phyloP scores from a whole-genome alignment of 2,888 invertebrate genomes.

The Geophilus truncorum region DNA sequence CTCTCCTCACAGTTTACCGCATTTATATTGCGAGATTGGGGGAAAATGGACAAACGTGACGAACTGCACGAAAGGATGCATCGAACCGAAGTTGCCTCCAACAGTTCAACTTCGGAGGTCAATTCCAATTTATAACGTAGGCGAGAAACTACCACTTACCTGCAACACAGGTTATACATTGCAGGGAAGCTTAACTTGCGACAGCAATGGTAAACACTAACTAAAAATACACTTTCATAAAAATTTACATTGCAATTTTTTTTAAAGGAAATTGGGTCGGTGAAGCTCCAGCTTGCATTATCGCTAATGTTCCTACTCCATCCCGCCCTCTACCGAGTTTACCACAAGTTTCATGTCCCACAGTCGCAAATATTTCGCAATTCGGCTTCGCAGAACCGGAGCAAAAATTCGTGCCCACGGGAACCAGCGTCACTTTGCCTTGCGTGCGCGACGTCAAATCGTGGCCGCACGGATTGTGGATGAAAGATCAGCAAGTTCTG shows the following conservation, averaged over 20 bases:
- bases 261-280: neutral
- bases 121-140: neutral
- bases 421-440: neutral
- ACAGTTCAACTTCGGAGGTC: neutral
- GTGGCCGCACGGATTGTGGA: constrained; percentile 2
- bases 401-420: neutral
- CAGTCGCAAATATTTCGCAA: neutral
- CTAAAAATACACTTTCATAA: too few relatives aligned
- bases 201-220: neutral
- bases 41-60: neutral
- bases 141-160: neutral
- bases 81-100: neutral
- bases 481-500: constrained; percentile 25
- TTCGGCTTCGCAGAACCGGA: neutral
- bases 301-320: too few relatives aligned
- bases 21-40: neutral
- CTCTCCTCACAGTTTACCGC: neutral
- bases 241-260: neutral
- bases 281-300: neutral
- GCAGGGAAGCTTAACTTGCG: neutral
- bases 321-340: neutral
- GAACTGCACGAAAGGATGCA: neutral
- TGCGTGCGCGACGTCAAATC: neutral
- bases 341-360: neutral
- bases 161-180: neutral